phyloP scores from a whole-genome alignment of 2,113 vertebrate species.

The Lynx canadensis region DNA sequence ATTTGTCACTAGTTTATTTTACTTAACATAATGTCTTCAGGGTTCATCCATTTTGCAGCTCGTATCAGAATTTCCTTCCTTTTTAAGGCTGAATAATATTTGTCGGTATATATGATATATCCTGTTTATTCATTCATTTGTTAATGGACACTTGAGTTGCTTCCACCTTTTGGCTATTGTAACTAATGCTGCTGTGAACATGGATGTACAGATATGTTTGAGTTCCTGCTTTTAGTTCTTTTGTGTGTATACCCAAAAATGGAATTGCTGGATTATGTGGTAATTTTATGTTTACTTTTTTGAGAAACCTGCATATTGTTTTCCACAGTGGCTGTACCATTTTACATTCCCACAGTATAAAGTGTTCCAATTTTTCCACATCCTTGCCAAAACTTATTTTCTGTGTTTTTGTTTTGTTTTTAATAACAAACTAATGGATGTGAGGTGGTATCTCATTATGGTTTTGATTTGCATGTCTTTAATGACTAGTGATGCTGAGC shows the following conservation, averaged over 20 bases:
- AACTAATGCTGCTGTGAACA: conserved; percentile 13
- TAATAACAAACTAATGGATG: neutral
- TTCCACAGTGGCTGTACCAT: neutral
- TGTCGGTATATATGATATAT: neutral
- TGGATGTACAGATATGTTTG: neutral
- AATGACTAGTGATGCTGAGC: neutral
- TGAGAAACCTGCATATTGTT: neutral
- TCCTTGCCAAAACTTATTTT: neutral
- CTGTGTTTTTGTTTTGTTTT: neutral
- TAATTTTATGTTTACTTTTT: conserved; percentile 31
- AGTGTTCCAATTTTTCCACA: neutral
- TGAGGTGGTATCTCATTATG: neutral
- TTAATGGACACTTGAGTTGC: neutral
- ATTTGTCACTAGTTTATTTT: conserved; percentile 38
- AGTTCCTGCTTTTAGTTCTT: conserved; percentile 2
- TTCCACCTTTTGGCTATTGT: neutral
- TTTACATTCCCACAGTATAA: neutral
- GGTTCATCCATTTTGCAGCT: neutral
- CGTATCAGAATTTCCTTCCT: neutral
- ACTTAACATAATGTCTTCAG: neutral
- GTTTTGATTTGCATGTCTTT: neutral
- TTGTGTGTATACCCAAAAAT: neutral
- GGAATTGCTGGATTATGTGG: neutral
- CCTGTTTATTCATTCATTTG: neutral
- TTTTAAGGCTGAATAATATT: conserved; percentile 14